Evolutionary conservation across 2,113 vertebrate genomes (phyloP).

Genomic region (Heterotilapia buettikoferi): DNA sequence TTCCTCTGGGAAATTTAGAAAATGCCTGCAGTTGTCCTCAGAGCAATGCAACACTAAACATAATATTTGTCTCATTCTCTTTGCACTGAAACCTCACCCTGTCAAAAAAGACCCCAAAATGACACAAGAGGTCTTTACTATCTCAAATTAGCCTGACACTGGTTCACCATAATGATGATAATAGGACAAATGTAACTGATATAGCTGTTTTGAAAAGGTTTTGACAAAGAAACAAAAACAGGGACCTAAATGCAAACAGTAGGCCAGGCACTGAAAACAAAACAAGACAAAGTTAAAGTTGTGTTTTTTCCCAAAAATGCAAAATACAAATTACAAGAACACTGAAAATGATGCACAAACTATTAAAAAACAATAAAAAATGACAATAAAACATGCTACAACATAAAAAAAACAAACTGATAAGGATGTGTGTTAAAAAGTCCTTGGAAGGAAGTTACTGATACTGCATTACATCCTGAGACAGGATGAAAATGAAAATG

Average conservation of each 20-base stretch:
- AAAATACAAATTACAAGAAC: not conserved
- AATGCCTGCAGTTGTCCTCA: not conserved
- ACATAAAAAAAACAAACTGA: not conserved
- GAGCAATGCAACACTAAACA: not conserved
- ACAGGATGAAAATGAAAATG: not conserved
- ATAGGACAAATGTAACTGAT: not conserved
- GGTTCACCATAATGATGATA: not conserved
- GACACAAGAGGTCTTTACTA: not conserved
- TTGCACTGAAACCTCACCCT: not conserved
- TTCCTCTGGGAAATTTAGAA: not conserved
- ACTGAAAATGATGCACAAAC: not conserved
- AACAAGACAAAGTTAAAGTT: not conserved
- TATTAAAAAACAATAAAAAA: not conserved
- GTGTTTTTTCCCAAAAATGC: not conserved
- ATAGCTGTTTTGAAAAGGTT: not conserved
- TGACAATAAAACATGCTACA: rapidly evolving
- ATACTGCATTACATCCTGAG: not conserved
- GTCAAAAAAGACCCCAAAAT: not conserved
- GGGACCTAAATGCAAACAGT: not conserved
- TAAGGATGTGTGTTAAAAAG: not conserved
- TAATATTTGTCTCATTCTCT: not conserved
- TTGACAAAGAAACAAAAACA: not conserved
- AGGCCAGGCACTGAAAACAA: not conserved
- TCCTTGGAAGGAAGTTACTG: not conserved
- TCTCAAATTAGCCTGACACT: not conserved